Evolutionary conservation across 2,113 vertebrate genomes (phyloP), one percentile per base, ranked within the genome.

Genomic region (Condylura cristata): DNA sequence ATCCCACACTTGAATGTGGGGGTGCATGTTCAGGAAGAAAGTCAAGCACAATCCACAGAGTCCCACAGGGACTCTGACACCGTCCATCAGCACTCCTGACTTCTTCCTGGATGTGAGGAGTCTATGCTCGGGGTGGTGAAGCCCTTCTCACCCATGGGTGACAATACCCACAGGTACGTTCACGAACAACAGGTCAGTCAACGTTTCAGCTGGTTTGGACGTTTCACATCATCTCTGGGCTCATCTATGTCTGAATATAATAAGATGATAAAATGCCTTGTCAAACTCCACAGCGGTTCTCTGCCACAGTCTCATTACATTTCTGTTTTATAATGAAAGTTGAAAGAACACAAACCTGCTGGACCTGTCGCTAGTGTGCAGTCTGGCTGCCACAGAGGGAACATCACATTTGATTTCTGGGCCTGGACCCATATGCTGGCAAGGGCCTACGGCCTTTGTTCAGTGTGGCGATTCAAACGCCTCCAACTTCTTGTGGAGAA

Each of bases 261-360:
- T 83, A 91, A 95, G 82, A 74, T 95, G 95, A 97, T 0, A 8
- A 66, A 97, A 91, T 93, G 91, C 72, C 80, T 96, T 90, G 75
- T 79, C 85, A 94, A 96, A 63, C 66, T 90, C 96, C 94, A 76
- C 82, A 81, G 86, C 61, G 46, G 61, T 93, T 96, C 70, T 86
- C 53, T 39, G 68, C 82, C 94, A 79, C 30, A 82, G 92, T 83
- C 86, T 96, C 60, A 51, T 89, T 92, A 93, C 58, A 91, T 5
- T 41, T 66, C 65, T 89, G 95, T 92, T 97, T 97, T 68, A 24
- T 97, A 94, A 97, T 95, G 89, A 85, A 95, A 94, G 95, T 58
- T 63, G 97, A 98, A 96, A 94, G 96, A 93, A 89, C 70, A 95
- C 41, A 32, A 96, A 92, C 86, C 94, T 5, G 0, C 78, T 91